These are phyloP conservation scores for Blomia tropicalis DNA, from an alignment of 2,888 invertebrate genomes.

Conservation along the genomic window DNA sequence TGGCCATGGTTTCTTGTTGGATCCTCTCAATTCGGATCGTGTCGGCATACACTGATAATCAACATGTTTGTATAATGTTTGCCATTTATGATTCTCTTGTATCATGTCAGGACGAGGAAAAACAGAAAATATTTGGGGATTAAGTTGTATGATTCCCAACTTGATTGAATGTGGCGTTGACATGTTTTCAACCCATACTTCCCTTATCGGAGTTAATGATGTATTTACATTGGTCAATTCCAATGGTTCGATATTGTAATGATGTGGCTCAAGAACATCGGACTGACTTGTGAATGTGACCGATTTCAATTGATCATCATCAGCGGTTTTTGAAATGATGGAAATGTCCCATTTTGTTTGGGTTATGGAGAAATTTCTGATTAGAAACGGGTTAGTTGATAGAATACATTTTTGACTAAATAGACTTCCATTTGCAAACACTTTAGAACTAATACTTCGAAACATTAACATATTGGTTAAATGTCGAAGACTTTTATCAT, in stretches of 20 bases:
- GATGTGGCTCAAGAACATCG: not conserved
- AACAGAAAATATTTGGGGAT: slow-evolving; percentile 47
- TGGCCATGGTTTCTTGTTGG: slow-evolving; percentile 86
- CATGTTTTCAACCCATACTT: slow-evolving; percentile 73
- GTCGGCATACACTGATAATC: slow-evolving; percentile 60
- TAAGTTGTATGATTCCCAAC: slow-evolving; percentile 67
- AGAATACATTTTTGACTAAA: too few species aligned
- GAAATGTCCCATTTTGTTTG: too few species aligned
- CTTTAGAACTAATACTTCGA: too few species aligned
- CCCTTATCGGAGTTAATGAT: slow-evolving; percentile 47
- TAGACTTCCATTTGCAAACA: too few species aligned
- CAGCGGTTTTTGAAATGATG: too few species aligned
- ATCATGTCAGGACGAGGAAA: slow-evolving; percentile 54
- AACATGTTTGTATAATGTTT: slow-evolving; percentile 59
- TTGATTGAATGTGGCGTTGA: slow-evolving; percentile 49
- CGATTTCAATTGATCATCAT: too few species aligned
- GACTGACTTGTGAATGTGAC: not conserved
- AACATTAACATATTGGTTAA: too few species aligned
- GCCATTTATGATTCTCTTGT: slow-evolving; percentile 71
- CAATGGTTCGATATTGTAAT: not conserved
- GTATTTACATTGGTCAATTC: slow-evolving; percentile 25
- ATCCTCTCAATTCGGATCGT: slow-evolving; percentile 69
- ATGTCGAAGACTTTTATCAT: too few species aligned
- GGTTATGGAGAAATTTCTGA: too few species aligned
- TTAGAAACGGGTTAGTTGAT: too few species aligned